Evolutionary conservation across 2,888 invertebrate species (phyloP), one percentile per base, ranked within the genome.

Genomic region (Onchidella celtica): DNA sequence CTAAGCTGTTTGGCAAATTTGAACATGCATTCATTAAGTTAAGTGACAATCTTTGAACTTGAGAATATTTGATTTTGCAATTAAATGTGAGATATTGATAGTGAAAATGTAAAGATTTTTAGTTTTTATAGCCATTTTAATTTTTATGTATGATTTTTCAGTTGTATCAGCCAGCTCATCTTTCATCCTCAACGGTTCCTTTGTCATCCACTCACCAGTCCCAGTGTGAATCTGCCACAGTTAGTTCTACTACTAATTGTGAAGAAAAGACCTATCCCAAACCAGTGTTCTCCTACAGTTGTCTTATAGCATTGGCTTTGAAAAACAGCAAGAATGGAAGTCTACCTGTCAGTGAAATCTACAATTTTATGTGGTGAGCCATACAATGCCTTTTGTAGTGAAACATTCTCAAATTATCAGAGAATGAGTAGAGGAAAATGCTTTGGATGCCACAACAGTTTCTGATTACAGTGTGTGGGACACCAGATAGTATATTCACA

Each of bases 201-300:
- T 47, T 73, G 34, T 65, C 69, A 40, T 11, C 82, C 79, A 24
- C 78, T 76, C 6, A 69, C 79, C 2, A 32, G 57, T n/a, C 73
- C 57, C 3, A 59, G 29, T 59, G 77, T 63, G 79, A 76, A 57
- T 24, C 61, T 11, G 47, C 75, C 24, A 76, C 83, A 2, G 82
- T 82, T 27, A 55, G 73, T 29, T 77, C 82, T 47, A 79, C 74
- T 36, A 81, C 81, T 24, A 68, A 73, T 34, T 68, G 77, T 74
- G 83, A 84, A 57, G 89, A 90, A 57, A 91, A 90, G 82, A 87
- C 87, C 17, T 98, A 96, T 91, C 98, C 98, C 0, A 99, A 99
- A 93, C 99, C 99, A 4, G 97, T 97, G 2, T 99, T 98, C 94
- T 99, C 99, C 21, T 99, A 99, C 93, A 98, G 98, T 82, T 99